Evolutionary conservation across 2,888 invertebrate species (phyloP).

Genomic region (Amphipyra tragopoginis): DNA sequence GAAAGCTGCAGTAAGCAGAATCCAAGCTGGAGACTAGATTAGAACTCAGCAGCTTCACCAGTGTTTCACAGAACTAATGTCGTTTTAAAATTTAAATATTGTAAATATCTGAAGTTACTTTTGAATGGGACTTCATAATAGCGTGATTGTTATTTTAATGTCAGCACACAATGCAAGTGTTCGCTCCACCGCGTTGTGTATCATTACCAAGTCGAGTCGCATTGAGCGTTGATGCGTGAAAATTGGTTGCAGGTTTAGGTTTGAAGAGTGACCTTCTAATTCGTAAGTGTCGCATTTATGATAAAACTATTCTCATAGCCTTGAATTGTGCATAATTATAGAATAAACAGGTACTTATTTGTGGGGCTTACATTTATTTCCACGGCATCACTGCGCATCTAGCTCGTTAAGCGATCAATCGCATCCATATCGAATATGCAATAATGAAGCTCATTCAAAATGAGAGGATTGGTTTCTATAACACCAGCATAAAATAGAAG

Average conservation of each 20-base stretch:
- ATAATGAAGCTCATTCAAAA: background rate
- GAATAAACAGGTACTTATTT: too few relatives aligned
- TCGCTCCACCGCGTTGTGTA: background rate
- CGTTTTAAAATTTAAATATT: background rate
- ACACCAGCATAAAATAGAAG: background rate
- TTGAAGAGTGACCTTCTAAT: background rate
- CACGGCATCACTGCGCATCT: too few relatives aligned
- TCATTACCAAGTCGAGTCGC: background rate
- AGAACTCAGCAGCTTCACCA: too few relatives aligned
- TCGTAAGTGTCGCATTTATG: too few relatives aligned
- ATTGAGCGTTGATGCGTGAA: background rate
- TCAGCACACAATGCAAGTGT: background rate
- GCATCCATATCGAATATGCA: background rate
- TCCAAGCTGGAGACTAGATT: too few relatives aligned
- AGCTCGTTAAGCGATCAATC: too few relatives aligned
- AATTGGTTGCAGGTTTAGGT: background rate
- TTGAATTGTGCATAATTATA: too few relatives aligned
- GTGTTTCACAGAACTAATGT: background rate
- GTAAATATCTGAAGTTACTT: background rate
- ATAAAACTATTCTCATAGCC: too few relatives aligned
- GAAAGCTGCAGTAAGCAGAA: too few relatives aligned
- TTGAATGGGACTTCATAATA: background rate
- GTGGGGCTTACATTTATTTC: too few relatives aligned
- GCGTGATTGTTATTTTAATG: conserved; percentile 1
- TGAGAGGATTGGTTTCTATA: background rate